A percentile compares a stretch with the other conserved stretches of the same genome.
Evolutionary conservation across 2,113 vertebrate genomes (phyloP).

Genomic region (Sula dactylatra): DNA sequence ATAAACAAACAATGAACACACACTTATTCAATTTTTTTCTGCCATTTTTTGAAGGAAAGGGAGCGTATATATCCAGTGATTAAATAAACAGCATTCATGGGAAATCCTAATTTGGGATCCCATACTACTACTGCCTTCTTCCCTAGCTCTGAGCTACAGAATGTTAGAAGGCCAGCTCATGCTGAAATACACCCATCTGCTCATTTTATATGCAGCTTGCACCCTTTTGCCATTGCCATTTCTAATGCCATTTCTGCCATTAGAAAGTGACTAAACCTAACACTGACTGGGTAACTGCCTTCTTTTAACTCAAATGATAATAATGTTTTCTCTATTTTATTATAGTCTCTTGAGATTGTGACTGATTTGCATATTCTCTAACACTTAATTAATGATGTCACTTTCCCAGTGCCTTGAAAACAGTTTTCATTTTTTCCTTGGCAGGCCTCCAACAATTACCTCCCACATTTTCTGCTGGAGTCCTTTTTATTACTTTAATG

Average conservation of each 20-base stretch:
- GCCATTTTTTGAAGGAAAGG: constrained; percentile 46
- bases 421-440: constrained; percentile 74
- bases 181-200: not conserved
- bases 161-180: not conserved
- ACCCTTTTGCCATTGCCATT: not conserved
- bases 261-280: constrained; percentile 50
- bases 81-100: constrained; percentile 29
- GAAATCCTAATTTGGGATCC: constrained; percentile 14
- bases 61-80: constrained; percentile 30
- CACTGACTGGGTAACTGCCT: constrained; percentile 41
- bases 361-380: constrained; percentile 81
- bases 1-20: not conserved
- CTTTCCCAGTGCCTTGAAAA: constrained; percentile 80
- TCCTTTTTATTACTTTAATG: constrained; percentile 87
- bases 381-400: constrained; percentile 84
- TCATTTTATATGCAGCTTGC: not conserved
- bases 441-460: constrained; percentile 81
- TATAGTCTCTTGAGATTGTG: constrained; percentile 72
- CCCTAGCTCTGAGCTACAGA: not conserved
- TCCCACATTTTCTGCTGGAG: constrained; percentile 80
- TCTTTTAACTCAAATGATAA: constrained; percentile 66
- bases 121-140: not conserved
- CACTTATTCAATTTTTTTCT: not conserved
- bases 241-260: too few relatives aligned
- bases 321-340: constrained; percentile 80